Conservation (phyloP, 2,797 vertebrate species). For the Astyanax mexicanus region DNA sequence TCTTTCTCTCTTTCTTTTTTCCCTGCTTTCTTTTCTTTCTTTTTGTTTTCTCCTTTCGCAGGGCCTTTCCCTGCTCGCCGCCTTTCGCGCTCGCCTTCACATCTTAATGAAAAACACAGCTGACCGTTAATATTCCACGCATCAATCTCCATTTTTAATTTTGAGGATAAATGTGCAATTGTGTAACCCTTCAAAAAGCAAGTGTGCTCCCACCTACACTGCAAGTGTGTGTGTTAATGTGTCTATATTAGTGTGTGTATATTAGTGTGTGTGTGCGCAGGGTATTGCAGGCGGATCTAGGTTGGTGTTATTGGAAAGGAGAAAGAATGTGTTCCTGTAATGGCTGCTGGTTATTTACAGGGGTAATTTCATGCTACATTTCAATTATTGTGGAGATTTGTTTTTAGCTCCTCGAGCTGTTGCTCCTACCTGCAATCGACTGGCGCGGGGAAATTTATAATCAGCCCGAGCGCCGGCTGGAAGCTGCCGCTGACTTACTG, state of each 20-base stretch:
- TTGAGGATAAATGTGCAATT: constrained; percentile 85
- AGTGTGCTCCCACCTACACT: constrained; percentile 74
- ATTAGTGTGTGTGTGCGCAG: constrained; percentile 45
- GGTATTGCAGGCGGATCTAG: constrained; percentile 62
- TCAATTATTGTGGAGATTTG: constrained; percentile 98
- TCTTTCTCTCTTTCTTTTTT: constrained; percentile 71
- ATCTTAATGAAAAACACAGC: constrained; percentile 94
- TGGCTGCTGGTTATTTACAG: constrained; percentile 97
- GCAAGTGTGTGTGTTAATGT: constrained; percentile 49
- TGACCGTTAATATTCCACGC: constrained; percentile 92
- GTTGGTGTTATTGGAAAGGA: constrained; percentile 84
- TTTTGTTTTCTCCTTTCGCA: constrained; percentile 73
- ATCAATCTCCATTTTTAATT: constrained; percentile 94
- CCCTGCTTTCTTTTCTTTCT: constrained; percentile 76
- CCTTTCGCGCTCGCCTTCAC: constrained; percentile 76
- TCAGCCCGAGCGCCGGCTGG: constrained; percentile 72
- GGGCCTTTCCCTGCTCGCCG: too few species aligned
- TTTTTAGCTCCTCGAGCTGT: constrained; percentile 91
- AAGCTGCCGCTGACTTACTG: constrained; percentile 82
- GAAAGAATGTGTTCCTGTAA: constrained; percentile 87
- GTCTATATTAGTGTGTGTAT: constrained; percentile 50
- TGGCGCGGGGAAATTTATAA: constrained; percentile 85
- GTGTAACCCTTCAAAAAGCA: constrained; percentile 79
- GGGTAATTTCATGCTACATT: constrained; percentile 99
- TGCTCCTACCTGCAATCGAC: constrained; percentile 86